Conservation (phyloP, 1,140 invertebrate genomes). For the Aphis craccivora region DNA sequence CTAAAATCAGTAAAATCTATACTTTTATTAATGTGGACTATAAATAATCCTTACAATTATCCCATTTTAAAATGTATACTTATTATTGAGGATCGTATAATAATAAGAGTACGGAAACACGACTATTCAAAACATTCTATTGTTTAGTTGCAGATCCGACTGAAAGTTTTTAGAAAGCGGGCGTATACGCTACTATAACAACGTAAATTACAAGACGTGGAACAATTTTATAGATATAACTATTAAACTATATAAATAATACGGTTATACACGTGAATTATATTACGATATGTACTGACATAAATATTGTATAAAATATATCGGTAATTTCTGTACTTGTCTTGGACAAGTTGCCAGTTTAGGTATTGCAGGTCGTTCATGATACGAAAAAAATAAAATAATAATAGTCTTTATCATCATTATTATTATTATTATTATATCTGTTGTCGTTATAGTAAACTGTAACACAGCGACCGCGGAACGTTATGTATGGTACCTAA, state of each 20-base stretch:
- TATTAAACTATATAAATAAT: no score
- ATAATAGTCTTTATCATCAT: neutral
- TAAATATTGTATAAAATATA: neutral
- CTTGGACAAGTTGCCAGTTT: neutral
- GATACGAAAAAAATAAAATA: slow-evolving; percentile 1
- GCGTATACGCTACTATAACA: neutral
- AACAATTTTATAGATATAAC: neutral
- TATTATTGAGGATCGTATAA: no score
- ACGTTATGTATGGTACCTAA: neutral
- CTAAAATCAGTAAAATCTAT: no score
- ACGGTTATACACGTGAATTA: neutral
- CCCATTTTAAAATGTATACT: no score
- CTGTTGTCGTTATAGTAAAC: neutral
- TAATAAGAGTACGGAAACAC: neutral
- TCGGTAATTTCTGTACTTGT: slow-evolving; percentile 10
- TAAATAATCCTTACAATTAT: no score
- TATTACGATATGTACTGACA: neutral
- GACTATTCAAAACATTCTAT: neutral
- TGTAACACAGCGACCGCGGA: neutral
- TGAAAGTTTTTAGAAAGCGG: neutral
- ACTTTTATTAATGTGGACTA: no score
- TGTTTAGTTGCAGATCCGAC: neutral
- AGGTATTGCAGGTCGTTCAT: neutral
- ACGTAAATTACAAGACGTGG: neutral
- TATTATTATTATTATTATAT: neutral